Conservation (phyloP, 2,113 vertebrate genomes). For the Cryptotis parvus region DNA sequence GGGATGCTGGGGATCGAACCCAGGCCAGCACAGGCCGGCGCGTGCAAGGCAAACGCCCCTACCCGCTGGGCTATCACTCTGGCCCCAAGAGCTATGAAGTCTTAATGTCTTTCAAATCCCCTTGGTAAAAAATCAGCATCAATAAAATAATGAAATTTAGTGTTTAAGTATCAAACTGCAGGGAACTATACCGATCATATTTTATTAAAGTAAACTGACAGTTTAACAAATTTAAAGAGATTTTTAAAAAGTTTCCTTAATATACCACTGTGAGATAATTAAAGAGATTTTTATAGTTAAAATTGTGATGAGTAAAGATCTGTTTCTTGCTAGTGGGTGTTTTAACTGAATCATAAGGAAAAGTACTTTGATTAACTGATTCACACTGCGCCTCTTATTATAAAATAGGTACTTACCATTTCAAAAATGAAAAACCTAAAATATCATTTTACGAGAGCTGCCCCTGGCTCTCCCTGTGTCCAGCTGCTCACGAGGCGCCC, state of each 20-base stretch:
- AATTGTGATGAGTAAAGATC: not conserved
- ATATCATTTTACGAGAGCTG: not conserved
- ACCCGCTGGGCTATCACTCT: no score
- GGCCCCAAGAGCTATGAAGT: not conserved
- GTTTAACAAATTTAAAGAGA: slow-evolving; percentile 40
- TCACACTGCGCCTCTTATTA: slow-evolving; percentile 52
- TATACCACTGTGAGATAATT: no score
- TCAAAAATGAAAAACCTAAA: slow-evolving; percentile 41
- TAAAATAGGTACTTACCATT: slow-evolving; percentile 55
- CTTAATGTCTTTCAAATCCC: slow-evolving; percentile 43
- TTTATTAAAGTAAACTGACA: slow-evolving; percentile 15
- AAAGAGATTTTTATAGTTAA: slow-evolving; percentile 30
- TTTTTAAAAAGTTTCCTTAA: no score
- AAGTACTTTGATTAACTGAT: slow-evolving; percentile 48
- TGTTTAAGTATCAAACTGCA: not conserved
- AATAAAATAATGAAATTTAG: slow-evolving; percentile 52
- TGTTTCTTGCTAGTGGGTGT: slow-evolving; percentile 51
- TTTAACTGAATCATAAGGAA: slow-evolving; percentile 51
- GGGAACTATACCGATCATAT: not conserved
- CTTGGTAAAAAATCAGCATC: slow-evolving; percentile 46
- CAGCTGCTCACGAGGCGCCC: no score
- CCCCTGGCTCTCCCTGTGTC: no score
- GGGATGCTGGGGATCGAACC: no score
- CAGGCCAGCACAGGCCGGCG: no score
- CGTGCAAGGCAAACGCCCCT: no score